Evolutionary conservation across 2,113 vertebrate genomes (phyloP).

Genomic region (Gopherus evgoodei): DNA sequence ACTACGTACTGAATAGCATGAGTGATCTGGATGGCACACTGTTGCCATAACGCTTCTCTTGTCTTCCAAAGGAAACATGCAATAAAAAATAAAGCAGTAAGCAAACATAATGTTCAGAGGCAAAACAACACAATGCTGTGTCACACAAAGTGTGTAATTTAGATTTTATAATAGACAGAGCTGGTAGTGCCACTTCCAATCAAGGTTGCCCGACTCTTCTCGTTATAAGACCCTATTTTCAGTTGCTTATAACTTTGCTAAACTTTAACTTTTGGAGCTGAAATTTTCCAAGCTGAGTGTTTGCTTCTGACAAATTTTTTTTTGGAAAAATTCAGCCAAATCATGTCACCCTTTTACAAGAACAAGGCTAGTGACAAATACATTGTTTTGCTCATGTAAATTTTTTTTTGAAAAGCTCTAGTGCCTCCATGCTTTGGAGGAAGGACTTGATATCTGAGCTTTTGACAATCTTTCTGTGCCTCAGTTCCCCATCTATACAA

Average conservation of each 20-base stretch:
- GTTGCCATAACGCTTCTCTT: constrained; percentile 97
- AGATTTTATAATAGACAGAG: neutral
- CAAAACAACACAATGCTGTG: neutral
- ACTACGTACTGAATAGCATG: constrained; percentile 99
- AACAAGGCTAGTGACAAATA: neutral
- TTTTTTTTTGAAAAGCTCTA: neutral
- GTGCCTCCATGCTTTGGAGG: neutral
- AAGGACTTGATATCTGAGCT: neutral
- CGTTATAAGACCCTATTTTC: neutral
- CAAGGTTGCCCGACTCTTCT: neutral
- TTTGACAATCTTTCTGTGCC: neutral
- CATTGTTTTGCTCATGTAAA: neutral
- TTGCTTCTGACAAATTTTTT: neutral
- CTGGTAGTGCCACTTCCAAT: neutral
- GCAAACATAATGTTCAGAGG: neutral
- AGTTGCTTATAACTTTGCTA: neutral
- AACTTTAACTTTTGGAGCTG: neutral
- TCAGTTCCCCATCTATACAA: neutral
- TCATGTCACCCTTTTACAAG: neutral
- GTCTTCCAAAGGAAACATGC: constrained; percentile 80
- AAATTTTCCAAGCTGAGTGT: neutral
- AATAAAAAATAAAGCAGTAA: neutral
- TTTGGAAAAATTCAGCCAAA: neutral
- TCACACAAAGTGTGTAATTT: neutral
- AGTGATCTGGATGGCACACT: constrained; percentile 99